These are phyloP conservation scores for Ochropleura leucogaster DNA, from an alignment of 2,888 invertebrate species.

Conservation along the genomic window DNA sequence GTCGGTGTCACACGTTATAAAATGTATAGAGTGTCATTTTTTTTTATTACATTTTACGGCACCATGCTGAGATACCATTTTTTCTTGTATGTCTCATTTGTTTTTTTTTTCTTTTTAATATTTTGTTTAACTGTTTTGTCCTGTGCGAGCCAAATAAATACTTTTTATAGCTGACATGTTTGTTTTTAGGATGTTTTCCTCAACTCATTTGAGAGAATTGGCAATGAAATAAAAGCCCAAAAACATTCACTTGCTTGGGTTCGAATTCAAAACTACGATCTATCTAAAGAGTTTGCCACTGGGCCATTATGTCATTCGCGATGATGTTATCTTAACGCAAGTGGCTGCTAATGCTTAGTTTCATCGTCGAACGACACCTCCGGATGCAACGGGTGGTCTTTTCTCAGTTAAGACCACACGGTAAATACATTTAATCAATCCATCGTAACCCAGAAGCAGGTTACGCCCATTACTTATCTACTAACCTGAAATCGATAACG, in stretches of 20 bases:
- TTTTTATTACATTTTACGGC: too few relatives aligned
- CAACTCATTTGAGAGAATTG: neutral
- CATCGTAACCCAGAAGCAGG: constrained; percentile 41
- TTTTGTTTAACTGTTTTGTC: too few relatives aligned
- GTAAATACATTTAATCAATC: constrained; percentile 34
- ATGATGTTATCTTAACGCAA: constrained; percentile 6
- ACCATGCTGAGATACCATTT: too few relatives aligned
- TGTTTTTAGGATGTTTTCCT: neutral
- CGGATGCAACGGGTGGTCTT: constrained; percentile 40
- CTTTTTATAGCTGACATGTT: neutral
- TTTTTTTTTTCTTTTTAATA: too few relatives aligned
- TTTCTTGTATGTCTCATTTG: too few relatives aligned
- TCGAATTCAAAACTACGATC: neutral
- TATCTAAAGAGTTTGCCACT: neutral
- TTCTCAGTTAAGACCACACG: constrained; percentile 27
- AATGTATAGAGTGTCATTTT: too few relatives aligned
- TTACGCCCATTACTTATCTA: constrained; percentile 54
- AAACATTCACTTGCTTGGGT: neutral
- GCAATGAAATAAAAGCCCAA: neutral
- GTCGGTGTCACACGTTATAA: too few relatives aligned
- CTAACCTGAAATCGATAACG: constrained; percentile 61
- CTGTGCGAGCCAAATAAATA: too few relatives aligned
- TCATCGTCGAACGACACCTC: constrained; percentile 16
- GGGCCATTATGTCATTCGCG: neutral
- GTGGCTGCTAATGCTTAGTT: constrained; percentile 9